Conservation (phyloP, 1,140 invertebrate genomes). For the Hyphantria cunea region DNA sequence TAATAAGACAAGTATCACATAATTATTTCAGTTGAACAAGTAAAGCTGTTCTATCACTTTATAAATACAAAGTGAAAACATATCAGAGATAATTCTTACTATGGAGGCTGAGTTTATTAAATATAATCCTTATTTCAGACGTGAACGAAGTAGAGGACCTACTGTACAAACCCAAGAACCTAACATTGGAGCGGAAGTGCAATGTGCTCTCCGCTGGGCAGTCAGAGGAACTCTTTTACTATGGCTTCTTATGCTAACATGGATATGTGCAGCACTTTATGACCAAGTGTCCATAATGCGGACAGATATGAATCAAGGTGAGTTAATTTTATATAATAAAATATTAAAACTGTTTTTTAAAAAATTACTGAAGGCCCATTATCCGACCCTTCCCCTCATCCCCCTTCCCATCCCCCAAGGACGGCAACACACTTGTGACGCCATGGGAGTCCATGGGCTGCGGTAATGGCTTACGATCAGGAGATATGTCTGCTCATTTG, state of each 20-base stretch:
- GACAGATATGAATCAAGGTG: conserved; percentile 62
- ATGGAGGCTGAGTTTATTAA: background rate
- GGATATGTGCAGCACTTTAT: conserved; percentile 72
- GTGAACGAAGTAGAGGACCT: conserved; percentile 54
- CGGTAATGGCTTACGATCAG: too few species aligned
- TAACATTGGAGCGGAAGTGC: conserved; percentile 64
- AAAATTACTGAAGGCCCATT: too few species aligned
- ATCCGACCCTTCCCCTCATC: too few species aligned
- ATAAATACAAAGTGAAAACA: too few species aligned
- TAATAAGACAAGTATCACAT: background rate
- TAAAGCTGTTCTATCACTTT: background rate
- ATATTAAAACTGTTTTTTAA: background rate
- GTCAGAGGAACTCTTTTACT: conserved; percentile 62
- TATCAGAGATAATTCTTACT: background rate
- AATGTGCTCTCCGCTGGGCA: conserved; percentile 70
- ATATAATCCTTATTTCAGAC: conserved; percentile 43
- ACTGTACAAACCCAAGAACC: conserved; percentile 49
- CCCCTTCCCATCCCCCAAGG: too few species aligned
- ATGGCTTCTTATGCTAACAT: conserved; percentile 73
- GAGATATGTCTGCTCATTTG: too few species aligned
- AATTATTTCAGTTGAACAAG: background rate
- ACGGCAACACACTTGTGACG: too few species aligned
- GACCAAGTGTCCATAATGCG: conserved; percentile 69
- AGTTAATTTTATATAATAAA: conserved; percentile 19
- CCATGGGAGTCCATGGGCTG: too few species aligned